Conservation (phyloP, 2,888 invertebrate species). For the Tipula helvola region DNA sequence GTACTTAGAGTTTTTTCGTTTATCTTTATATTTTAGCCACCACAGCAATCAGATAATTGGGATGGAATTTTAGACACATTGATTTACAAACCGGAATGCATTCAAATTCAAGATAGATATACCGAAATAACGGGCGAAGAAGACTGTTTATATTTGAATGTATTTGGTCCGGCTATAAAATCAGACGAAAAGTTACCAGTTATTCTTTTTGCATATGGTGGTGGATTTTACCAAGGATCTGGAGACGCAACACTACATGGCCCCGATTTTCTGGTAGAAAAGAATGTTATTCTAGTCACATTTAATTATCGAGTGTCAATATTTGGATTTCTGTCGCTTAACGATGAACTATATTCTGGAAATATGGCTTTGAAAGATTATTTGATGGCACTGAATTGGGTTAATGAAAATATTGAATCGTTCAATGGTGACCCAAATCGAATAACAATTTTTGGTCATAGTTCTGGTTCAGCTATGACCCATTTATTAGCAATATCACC, state of each 20-base stretch:
- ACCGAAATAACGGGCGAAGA: not conserved
- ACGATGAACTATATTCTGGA: not conserved
- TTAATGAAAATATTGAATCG: slow-evolving; percentile 1
- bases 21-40: not conserved
- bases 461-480: not conserved
- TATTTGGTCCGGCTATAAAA: not conserved
- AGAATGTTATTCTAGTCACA: too few relatives aligned
- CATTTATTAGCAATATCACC: not conserved
- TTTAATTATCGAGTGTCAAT: not conserved
- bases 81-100: not conserved
- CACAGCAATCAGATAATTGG: not conserved
- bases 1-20: too few relatives aligned
- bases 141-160: too few relatives aligned
- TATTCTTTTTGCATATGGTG: slow-evolving; percentile 11
- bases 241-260: not conserved
- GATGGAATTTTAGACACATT: not conserved
- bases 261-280: not conserved
- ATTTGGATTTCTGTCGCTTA: not conserved
- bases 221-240: slow-evolving; percentile 9
- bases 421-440: too few relatives aligned
- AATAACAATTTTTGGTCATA: not conserved
- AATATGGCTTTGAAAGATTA: not conserved
- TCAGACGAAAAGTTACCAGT: not conserved
- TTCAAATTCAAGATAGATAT: not conserved
- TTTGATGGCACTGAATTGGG: not conserved